Conservation (phyloP, 2,113 vertebrate species). For the Hypocryptadius cinnamomeus region DNA sequence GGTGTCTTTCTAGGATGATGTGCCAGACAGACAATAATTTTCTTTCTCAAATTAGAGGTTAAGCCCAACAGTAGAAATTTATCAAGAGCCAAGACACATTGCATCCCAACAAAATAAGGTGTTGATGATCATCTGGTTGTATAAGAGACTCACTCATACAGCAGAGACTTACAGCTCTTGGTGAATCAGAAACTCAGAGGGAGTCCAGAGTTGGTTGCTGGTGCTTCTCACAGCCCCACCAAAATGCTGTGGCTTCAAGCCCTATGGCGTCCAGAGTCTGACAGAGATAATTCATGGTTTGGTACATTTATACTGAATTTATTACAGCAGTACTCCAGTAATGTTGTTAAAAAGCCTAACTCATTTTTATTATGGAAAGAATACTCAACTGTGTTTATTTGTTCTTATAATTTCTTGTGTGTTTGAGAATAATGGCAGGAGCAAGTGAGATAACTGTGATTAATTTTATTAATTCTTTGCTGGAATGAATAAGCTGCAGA, state of each 20-base stretch:
- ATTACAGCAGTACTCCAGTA: neutral
- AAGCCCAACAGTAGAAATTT: neutral
- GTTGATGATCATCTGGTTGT: neutral
- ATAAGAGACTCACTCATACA: too few relatives aligned
- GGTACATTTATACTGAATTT: neutral
- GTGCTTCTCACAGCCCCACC: neutral
- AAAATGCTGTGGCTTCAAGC: neutral
- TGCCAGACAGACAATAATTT: neutral
- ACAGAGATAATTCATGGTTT: neutral
- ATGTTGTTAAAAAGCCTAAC: neutral
- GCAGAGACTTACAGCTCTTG: neutral
- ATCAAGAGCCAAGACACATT: neutral
- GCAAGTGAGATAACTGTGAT: neutral
- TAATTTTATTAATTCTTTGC: neutral
- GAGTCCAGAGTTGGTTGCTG: neutral
- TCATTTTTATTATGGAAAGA: neutral
- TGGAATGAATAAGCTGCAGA: neutral
- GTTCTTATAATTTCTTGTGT: neutral
- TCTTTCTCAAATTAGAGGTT: neutral
- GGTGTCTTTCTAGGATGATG: neutral
- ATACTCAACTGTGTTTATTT: neutral
- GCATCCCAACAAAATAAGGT: neutral
- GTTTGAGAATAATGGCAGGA: neutral
- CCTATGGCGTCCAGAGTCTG: neutral
- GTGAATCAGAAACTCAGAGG: neutral